Evolutionary conservation across 30 jellyfish, hydroid and myxozoan species (phyloP), one percentile per base, ranked within the genome.

Genomic region (Aurelia aurita): DNA sequence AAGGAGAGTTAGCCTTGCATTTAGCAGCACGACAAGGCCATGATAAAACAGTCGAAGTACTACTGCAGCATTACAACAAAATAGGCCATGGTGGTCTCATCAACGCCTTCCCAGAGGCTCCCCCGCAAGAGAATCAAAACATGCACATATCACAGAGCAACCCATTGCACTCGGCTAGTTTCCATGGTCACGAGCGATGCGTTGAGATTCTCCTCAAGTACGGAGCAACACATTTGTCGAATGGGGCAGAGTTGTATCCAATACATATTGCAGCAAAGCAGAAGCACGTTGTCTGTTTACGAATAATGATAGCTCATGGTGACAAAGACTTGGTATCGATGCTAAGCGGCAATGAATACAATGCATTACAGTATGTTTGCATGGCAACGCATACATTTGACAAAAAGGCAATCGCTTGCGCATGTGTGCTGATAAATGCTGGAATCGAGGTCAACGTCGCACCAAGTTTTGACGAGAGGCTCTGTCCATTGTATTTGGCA

Each of bases 1-100:
- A 84, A 9, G 88, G 90, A 16, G 93, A 93, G 44, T 26, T 81
- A 20, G 84, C 97, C 7, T 79, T 88, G 28, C 98, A 93, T 63
- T 32, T 93, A 8, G 91, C 97, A 11, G 79, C 89, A 22, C 63
- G 97, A 69, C 88, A 79, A 61, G 98, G 97, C 64, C 97, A 88
- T 53, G 87, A 55, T 8, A 75, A 84, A 44, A 61, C 93, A 49
- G 51, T 93, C 32, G 90, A 87, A 49, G 88, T 27, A 0, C 57
- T 87, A 22, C 86, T 93, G 26, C 81, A 77, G 32, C 84, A 71
- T 47, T 93, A 88, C 80, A 59, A 49, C 19, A 58, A 83, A 13
- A 83, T 59, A 0, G 85, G 69, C 54, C 71, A 63, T 47, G 58
- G 80, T 1, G 82, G 68, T 34, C 51, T 87, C 18, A 89, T 93